Base-by-base conservation (phyloP, 1,140 invertebrate species). In the Drosophila albomicans region DNA sequence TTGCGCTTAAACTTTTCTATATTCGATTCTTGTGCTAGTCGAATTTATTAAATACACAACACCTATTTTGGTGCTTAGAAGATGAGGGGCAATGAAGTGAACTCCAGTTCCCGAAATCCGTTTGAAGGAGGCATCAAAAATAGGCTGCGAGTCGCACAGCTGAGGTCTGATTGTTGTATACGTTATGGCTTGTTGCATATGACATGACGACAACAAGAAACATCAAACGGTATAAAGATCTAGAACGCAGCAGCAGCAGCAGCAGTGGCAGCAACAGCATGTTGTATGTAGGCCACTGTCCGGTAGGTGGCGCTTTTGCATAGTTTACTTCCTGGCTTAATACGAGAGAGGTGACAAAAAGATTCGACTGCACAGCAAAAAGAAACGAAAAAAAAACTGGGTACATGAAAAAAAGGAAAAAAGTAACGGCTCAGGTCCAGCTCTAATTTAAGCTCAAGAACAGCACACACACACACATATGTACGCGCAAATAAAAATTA, bases 401-500 rank as follows among this genome's bases (percentile, higher is more conserved):
- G 7, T 10, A 38, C 6, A 8, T 38, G 48, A 75, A 78, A 70
- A 35, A 63, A 64, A 41, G 61, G 73, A 59, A 66, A 76, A 65
- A 75, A 74, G 58, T 51, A 81, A 49, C 15, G 48, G 46, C 46
- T 51, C 30, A 52, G 62, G 49, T 28, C n/a, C 32, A 64, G 35
- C 35, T 64, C 62, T 64, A 64, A 64, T 64, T 64, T 54, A 64
- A 64, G 62, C 62, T 54, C 8, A 72, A 73, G 73, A 77, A 73
- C 13, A 71, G 46, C 54, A 82, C 20, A 25, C 20, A 25, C 20
- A 25, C 45, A 73, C 43, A 13, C 7, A 35, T 35, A 35, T 10
- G 78, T 41, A 78, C 77, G 65, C 38, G 46, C 56, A 72, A 41
- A 75, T 30, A 84, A 66, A 76, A 82, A 82, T 87, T 87, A 82